Conservation (phyloP, 2,113 vertebrate species). For the Scopus umbretta region DNA sequence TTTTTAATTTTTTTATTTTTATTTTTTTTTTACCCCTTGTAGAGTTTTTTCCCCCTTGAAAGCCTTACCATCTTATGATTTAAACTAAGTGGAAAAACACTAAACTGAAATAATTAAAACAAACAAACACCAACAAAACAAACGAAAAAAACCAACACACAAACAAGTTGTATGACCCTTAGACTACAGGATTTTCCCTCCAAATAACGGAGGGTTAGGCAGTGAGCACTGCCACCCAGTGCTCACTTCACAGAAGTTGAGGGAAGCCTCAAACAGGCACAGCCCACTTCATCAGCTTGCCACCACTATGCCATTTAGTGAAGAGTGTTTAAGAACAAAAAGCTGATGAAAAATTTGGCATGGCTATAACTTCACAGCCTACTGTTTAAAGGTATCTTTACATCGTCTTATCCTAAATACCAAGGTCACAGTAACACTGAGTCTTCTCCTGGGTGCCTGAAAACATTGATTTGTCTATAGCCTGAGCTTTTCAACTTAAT, state of each 20-base stretch:
- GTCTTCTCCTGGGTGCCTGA: neutral
- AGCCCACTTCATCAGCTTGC: neutral
- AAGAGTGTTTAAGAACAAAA: neutral
- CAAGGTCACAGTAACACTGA: neutral
- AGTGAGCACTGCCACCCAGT: constrained; percentile 38
- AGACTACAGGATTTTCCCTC: neutral
- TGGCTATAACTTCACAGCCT: neutral
- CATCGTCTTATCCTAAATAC: neutral
- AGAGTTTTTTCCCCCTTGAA: neutral
- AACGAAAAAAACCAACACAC: no score
- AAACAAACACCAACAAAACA: no score
- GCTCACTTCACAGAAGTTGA: neutral
- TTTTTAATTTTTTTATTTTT: no score
- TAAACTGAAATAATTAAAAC: neutral
- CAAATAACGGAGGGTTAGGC: neutral
- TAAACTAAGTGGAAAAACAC: neutral
- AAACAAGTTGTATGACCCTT: neutral
- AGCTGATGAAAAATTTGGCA: neutral
- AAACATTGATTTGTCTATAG: neutral
- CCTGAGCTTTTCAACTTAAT: neutral
- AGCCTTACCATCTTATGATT: neutral
- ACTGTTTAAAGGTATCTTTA: neutral
- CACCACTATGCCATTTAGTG: neutral
- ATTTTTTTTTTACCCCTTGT: neutral
- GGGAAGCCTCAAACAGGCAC: neutral